Conservation (phyloP, 37 sponge, comb jelly and placozoan genomes). For the Cliona cf. orientalis region DNA sequence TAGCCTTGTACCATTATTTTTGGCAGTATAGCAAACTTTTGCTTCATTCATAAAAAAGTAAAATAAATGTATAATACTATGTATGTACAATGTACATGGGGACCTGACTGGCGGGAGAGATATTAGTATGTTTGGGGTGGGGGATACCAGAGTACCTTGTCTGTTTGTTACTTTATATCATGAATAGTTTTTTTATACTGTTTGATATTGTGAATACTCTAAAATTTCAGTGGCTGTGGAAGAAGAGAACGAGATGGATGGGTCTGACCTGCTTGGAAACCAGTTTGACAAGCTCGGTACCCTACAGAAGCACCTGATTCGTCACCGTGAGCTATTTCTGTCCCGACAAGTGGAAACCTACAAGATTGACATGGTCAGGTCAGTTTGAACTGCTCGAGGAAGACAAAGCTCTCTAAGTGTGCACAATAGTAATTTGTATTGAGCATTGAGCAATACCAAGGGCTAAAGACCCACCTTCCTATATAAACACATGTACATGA, state of each 20-base stretch:
- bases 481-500: too few species aligned
- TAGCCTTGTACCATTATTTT: too few species aligned
- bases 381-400: background rate
- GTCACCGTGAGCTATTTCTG: conserved; percentile 92
- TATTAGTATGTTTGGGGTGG: too few species aligned
- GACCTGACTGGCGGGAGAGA: too few species aligned
- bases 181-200: too few species aligned
- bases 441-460: background rate
- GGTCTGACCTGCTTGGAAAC: conserved; percentile 2
- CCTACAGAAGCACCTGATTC: conserved; percentile 68
- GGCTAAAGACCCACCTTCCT: background rate
- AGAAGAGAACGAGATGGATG: conserved; percentile 72
- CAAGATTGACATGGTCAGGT: conserved; percentile 94
- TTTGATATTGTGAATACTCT: too few species aligned
- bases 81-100: background rate
- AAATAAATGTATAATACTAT: background rate
- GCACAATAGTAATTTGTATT: background rate
- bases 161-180: too few species aligned
- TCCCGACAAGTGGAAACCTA: conserved; percentile 91
- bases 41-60: background rate
- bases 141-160: too few species aligned
- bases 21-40: background rate
- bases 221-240: conserved; percentile 75
- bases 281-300: conserved; percentile 56
- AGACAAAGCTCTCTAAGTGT: too few species aligned